These are phyloP conservation scores for Sus scrofa DNA, from an alignment of 2,113 vertebrate species.

Conservation along the genomic window DNA sequence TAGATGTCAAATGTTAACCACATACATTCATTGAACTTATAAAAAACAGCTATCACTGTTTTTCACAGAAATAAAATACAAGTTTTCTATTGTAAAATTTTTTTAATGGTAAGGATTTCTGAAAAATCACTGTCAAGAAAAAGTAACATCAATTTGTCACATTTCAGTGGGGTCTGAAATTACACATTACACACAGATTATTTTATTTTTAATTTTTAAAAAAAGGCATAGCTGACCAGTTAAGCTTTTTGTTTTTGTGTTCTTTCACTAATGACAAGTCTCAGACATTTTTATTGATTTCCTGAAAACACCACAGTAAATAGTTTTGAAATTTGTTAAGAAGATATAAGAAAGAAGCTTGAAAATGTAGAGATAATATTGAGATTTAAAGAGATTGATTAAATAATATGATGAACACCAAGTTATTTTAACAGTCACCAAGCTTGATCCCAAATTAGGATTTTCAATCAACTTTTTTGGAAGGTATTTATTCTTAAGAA, in stretches of 20 bases:
- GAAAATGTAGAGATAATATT: not conserved
- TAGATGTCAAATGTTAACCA: not conserved
- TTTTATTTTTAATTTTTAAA: constrained; percentile 54
- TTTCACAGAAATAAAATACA: not conserved
- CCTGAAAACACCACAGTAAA: constrained; percentile 9
- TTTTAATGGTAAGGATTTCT: constrained; percentile 35
- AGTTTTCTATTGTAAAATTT: constrained; percentile 65
- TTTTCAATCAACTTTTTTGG: constrained; percentile 30
- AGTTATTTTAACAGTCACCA: not conserved
- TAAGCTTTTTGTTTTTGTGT: constrained; percentile 65
- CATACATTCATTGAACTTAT: constrained; percentile 36
- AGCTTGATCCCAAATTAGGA: not conserved
- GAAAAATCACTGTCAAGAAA: constrained; percentile 43
- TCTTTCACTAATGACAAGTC: not conserved
- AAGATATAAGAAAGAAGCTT: not conserved
- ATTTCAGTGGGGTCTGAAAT: constrained; percentile 73
- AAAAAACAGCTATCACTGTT: constrained; percentile 44
- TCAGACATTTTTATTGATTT: not conserved
- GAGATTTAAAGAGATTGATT: not conserved
- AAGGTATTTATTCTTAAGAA: constrained; percentile 29
- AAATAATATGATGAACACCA: not conserved
- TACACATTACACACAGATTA: constrained; percentile 37
- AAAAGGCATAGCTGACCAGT: constrained; percentile 55
- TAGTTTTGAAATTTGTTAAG: constrained; percentile 26
- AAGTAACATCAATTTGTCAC: constrained; percentile 51